Conservation (phyloP, 2,113 vertebrate genomes). For the Scartelaos histophorus region DNA sequence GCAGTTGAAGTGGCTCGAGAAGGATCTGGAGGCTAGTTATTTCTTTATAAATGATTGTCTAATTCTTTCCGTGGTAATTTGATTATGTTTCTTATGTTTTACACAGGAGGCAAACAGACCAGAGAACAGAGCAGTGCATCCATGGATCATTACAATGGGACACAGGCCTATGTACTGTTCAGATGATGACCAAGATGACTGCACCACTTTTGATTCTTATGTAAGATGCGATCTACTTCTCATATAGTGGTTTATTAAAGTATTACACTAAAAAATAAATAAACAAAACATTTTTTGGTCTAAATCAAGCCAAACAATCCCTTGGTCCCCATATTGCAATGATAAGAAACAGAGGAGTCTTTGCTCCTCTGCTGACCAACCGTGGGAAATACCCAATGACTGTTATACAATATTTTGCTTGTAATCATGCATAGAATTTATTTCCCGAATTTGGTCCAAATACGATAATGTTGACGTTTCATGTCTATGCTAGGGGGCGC, state of each 20-base stretch:
- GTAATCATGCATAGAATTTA: no score
- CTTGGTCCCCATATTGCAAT: no score
- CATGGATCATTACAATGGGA: conserved; percentile 91
- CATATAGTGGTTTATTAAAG: neutral
- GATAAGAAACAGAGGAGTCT: no score
- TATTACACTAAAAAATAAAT: no score
- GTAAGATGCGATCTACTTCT: conserved; percentile 57
- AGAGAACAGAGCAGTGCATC: conserved; percentile 71
- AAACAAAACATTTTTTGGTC: no score
- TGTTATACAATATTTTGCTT: no score
- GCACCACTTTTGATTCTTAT: conserved; percentile 79
- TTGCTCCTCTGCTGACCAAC: no score
- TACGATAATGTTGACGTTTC: no score
- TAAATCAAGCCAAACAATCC: no score
- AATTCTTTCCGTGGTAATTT: neutral
- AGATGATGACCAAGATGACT: conserved; percentile 85
- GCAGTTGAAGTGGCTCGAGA: conserved; percentile 84
- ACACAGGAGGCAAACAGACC: conserved; percentile 76
- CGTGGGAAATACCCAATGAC: no score
- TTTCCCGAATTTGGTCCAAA: no score
- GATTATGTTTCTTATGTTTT: conserved; percentile 1
- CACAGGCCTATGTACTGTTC: conserved; percentile 93
- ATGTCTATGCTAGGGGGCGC: no score
- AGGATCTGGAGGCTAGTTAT: conserved; percentile 80
- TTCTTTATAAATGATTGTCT: neutral